phyloP scores from a whole-genome alignment of 2,888 invertebrate genomes.

The Spilarctia lutea region DNA sequence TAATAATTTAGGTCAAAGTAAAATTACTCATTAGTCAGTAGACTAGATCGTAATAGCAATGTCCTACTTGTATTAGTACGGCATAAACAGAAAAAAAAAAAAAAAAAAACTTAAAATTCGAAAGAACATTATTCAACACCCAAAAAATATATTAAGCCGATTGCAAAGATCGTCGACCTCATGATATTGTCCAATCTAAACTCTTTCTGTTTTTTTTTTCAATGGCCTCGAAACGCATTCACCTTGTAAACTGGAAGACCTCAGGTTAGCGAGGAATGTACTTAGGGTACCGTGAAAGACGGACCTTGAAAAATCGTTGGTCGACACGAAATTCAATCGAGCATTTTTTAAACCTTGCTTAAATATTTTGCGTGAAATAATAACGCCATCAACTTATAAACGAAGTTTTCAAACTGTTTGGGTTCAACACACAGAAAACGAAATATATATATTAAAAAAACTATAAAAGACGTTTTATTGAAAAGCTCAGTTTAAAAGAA shows the following conservation, averaged over 20 bases:
- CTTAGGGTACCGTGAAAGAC: constrained; percentile 33
- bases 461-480: too few relatives aligned
- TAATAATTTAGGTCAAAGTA: too few relatives aligned
- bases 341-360: not conserved
- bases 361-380: not conserved
- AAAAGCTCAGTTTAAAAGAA: too few relatives aligned
- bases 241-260: constrained; percentile 66
- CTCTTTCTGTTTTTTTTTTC: constrained; percentile 48
- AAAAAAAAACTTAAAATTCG: constrained; percentile 17
- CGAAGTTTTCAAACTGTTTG: not conserved
- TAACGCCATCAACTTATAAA: not conserved
- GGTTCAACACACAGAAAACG: too few relatives aligned
- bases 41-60: too few relatives aligned
- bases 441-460: too few relatives aligned
- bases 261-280: constrained; percentile 43
- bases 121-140: constrained; percentile 1
- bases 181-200: constrained; percentile 48
- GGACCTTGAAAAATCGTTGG: constrained; percentile 11
- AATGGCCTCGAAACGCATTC: constrained; percentile 56
- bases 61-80: too few relatives aligned
- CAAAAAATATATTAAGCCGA: constrained; percentile 22
- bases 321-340: not conserved
- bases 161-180: constrained; percentile 57
- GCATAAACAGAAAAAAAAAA: too few relatives aligned
- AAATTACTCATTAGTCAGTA: too few relatives aligned